These are phyloP conservation scores for Leptopilina syphax DNA, from an alignment of 2,888 invertebrate species.

Conservation along the genomic window DNA sequence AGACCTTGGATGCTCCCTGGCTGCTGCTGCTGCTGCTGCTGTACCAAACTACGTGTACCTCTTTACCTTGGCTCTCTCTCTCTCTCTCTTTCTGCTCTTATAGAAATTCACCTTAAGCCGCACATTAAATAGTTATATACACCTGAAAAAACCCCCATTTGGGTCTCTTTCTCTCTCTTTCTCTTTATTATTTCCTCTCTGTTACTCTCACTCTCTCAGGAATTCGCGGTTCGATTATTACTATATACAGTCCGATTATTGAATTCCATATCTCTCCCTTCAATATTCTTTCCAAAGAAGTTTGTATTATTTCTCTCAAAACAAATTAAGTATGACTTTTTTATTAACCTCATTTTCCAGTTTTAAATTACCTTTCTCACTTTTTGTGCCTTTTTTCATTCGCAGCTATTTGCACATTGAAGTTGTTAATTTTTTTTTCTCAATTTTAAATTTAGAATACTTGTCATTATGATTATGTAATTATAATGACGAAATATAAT, in stretches of 20 bases:
- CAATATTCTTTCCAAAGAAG: not conserved
- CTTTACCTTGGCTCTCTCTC: constrained; percentile 47
- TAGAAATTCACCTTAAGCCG: constrained; percentile 32
- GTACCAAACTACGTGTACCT: constrained; percentile 55
- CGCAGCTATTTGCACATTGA: too few relatives aligned
- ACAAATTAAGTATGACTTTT: not conserved
- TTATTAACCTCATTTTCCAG: not conserved
- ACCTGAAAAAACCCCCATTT: not conserved
- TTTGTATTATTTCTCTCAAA: constrained; percentile 1
- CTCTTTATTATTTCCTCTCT: too few relatives aligned
- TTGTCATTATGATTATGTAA: too few relatives aligned
- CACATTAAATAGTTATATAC: constrained; percentile 29
- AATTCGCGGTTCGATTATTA: constrained; percentile 33
- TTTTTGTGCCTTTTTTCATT: not conserved
- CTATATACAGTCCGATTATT: constrained; percentile 22
- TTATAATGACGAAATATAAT: too few relatives aligned
- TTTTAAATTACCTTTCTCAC: not conserved
- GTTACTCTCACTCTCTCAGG: not conserved
- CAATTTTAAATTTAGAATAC: too few relatives aligned
- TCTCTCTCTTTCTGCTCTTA: not conserved
- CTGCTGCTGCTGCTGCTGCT: constrained; percentile 1
- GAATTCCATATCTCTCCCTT: not conserved
- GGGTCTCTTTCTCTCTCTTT: too few relatives aligned
- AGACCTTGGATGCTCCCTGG: constrained; percentile 41
- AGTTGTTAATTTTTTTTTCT: too few relatives aligned